These are phyloP conservation scores for Lepus timidus DNA, from an alignment of 2,113 vertebrate species.

Conservation along the genomic window DNA sequence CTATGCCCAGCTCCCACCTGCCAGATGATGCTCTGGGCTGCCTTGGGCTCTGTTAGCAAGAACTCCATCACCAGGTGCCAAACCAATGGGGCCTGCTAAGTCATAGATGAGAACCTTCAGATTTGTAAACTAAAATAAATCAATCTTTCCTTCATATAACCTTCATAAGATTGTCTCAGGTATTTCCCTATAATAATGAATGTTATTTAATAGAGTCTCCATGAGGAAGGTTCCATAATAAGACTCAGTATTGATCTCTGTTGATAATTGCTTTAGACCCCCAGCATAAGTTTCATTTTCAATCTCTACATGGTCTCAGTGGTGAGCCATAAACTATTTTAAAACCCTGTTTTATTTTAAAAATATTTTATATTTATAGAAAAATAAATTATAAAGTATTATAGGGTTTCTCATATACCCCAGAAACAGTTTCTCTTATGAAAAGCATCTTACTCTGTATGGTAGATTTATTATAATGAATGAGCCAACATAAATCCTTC, in stretches of 20 bases:
- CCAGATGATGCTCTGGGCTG: no score
- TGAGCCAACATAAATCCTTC: not conserved
- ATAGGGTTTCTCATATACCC: not conserved
- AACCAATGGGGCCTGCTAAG: no score
- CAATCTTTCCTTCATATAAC: no score
- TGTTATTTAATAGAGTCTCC: no score
- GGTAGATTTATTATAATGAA: not conserved
- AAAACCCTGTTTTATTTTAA: not conserved
- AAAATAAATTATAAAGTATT: not conserved
- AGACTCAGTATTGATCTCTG: not conserved
- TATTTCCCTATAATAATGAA: no score
- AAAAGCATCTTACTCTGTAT: not conserved
- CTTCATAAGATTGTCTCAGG: no score
- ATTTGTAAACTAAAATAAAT: no score
- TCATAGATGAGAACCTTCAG: no score
- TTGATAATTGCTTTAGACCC: not conserved
- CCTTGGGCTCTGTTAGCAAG: no score
- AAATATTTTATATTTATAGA: slow-evolving; percentile 7
- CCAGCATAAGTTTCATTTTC: not conserved
- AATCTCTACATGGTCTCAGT: not conserved
- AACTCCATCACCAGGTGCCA: no score
- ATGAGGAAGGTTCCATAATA: not conserved
- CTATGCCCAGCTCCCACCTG: no score
- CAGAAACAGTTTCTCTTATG: not conserved
- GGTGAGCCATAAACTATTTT: not conserved